A percentile compares a stretch with the other conserved stretches of the same genome.
phyloP scores from a whole-genome alignment of 2,888 invertebrate genomes.

The Drosophila neoperkinsi region DNA sequence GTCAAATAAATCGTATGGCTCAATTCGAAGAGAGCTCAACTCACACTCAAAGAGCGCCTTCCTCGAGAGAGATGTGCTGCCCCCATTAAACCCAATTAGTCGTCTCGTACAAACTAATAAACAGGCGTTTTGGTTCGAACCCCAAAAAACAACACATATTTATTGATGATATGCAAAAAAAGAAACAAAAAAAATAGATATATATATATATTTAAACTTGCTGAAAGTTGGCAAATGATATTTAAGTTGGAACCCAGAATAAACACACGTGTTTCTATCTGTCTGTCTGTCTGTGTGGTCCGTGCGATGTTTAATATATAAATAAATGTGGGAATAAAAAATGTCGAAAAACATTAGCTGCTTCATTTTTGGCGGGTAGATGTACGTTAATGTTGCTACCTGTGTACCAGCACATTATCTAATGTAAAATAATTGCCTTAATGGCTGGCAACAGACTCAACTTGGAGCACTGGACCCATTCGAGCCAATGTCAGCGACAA shows the following conservation, averaged over 20 bases:
- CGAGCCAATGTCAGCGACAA: slow-evolving; percentile 2
- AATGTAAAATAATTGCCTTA: slow-evolving; percentile 67
- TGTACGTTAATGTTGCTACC: slow-evolving; percentile 9
- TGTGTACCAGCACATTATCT: slow-evolving; percentile 44
- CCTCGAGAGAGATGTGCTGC: slow-evolving; percentile 36
- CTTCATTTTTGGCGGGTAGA: slow-evolving; percentile 38
- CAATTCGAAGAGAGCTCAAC: slow-evolving; percentile 20
- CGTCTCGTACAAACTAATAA: slow-evolving; percentile 27
- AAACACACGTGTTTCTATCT: slow-evolving; percentile 38
- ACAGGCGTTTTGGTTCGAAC: slow-evolving; percentile 17
- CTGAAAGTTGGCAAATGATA: slow-evolving; percentile 52
- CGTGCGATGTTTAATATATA: slow-evolving; percentile 61
- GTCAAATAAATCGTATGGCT: slow-evolving; percentile 46
- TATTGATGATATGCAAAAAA: slow-evolving; percentile 28
- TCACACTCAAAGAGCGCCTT: slow-evolving; percentile 16
- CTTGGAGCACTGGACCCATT: slow-evolving; percentile 6
- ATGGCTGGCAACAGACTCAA: slow-evolving; percentile 40
- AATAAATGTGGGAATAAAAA: slow-evolving; percentile 45
- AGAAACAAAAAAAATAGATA: neutral
- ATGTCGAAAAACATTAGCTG: slow-evolving; percentile 40
- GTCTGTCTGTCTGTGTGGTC: neutral
- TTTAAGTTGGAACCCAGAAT: slow-evolving; percentile 44
- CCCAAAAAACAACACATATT: neutral
- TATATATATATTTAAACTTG: slow-evolving; percentile 16
- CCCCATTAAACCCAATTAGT: slow-evolving; percentile 65